Evolutionary conservation across 2,888 invertebrate species (phyloP).

Genomic region (Lagria hirta): DNA sequence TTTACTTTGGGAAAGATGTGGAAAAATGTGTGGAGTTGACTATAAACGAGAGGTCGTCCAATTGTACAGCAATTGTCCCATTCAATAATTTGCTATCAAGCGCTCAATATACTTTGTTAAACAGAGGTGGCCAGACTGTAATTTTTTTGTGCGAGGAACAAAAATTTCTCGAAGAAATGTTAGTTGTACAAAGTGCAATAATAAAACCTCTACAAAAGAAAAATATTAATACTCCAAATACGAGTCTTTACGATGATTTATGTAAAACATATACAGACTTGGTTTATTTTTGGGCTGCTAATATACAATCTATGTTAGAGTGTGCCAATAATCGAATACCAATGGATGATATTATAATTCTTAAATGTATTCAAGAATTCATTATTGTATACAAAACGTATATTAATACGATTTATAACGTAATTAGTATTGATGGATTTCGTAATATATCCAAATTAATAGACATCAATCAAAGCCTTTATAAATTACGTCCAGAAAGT

Average conservation of each 20-base stretch:
- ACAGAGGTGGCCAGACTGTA: conserved; percentile 32
- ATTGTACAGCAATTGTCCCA: conserved; percentile 18
- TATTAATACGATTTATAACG: conserved; percentile 70
- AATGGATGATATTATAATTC: conserved; percentile 67
- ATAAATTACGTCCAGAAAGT: conserved; percentile 38
- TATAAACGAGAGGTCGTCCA: neutral
- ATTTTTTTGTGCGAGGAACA: conserved; percentile 64
- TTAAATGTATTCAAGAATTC: conserved; percentile 71
- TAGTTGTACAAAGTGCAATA: conserved; percentile 63
- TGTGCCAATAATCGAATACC: conserved; percentile 67
- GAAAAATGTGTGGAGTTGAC: conserved; percentile 40
- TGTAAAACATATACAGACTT: conserved; percentile 70
- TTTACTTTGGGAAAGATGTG: conserved; percentile 67
- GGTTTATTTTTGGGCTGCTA: conserved; percentile 67
- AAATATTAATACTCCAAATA: conserved; percentile 59
- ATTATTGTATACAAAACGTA: conserved; percentile 72
- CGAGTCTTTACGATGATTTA: conserved; percentile 64
- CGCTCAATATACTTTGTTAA: conserved; percentile 40
- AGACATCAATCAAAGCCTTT: conserved; percentile 59
- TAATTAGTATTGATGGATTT: conserved; percentile 72
- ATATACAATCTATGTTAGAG: conserved; percentile 69
- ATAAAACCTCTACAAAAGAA: conserved; percentile 68
- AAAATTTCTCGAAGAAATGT: conserved; percentile 69
- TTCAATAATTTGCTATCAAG: conserved; percentile 37
- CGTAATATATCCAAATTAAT: conserved; percentile 64